Evolutionary conservation across 2,888 invertebrate genomes (phyloP), one percentile per base, ranked within the genome.

Genomic region (Gonocerus acuteangulatus): DNA sequence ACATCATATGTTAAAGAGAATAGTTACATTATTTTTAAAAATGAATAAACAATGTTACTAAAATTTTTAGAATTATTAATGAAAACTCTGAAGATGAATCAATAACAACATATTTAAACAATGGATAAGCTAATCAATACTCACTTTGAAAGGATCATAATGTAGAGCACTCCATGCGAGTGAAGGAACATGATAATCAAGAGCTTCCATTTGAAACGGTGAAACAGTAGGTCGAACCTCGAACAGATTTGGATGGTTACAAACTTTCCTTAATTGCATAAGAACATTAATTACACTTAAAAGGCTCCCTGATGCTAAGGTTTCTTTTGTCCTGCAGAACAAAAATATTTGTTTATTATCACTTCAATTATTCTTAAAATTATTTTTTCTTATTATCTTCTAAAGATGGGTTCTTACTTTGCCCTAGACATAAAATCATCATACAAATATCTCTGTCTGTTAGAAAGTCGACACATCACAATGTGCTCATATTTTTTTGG

Each of bases 361-460:
- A n/a, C n/a, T n/a, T n/a, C n/a, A n/a, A 52, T n/a, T n/a, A n/a
- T n/a, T n/a, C n/a, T n/a, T n/a, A n/a, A n/a, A n/a, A n/a, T n/a
- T n/a, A n/a, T n/a, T n/a, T n/a, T n/a, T n/a, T n/a, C n/a, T n/a
- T n/a, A n/a, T n/a, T n/a, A n/a, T n/a, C n/a, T n/a, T n/a, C n/a
- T n/a, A n/a, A n/a, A n/a, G n/a, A n/a, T n/a, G n/a, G n/a, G n/a
- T n/a, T 79, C 85, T 80, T 77, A 91, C 90, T 89, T 89, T 72
- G 95, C 86, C 71, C 94, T 84, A 58, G 93, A 87, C 96, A 99
- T 97, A 77, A 97, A 99, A 76, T 99, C 99, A 77, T 99, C 97
- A 78, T 99, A 99, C 62, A 99, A 81, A 78, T 85, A 95, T 66
- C 97, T 83, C 76, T 99, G 99, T 36, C 99, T 81, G 76, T 95